A percentile compares a stretch with the other conserved stretches of the same genome.
Evolutionary conservation across 2,113 vertebrate species (phyloP).

Genomic region (Xenus cinereus): DNA sequence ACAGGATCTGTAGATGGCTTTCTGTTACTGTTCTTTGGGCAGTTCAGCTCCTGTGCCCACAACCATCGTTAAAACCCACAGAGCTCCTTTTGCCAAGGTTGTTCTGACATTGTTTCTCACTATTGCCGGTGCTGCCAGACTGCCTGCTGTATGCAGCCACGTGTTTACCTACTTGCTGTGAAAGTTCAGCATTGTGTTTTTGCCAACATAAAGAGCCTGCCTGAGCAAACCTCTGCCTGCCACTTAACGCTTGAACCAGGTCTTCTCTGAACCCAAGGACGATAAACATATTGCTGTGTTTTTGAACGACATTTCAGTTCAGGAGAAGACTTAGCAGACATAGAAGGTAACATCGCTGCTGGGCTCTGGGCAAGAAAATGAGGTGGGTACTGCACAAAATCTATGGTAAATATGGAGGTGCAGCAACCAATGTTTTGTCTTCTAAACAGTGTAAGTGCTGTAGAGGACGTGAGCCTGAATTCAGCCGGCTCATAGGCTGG

Average conservation of each 20-base stretch:
- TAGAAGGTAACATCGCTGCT: not conserved
- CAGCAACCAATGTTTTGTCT: not conserved
- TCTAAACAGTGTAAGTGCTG: not conserved
- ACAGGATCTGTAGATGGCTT: not conserved
- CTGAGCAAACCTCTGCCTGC: not conserved
- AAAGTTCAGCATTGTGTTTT: not conserved
- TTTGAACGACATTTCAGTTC: not conserved
- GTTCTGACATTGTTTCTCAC: not conserved
- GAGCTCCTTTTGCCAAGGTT: constrained; percentile 8
- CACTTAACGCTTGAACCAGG: not conserved
- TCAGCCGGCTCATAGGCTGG: not conserved
- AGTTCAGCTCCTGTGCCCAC: not conserved
- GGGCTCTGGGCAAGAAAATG: constrained; percentile 23
- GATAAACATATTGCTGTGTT: not conserved
- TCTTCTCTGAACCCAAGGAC: not conserved
- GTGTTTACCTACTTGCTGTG: not conserved
- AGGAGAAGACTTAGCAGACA: not conserved
- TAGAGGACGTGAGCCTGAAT: not conserved
- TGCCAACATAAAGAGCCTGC: not conserved
- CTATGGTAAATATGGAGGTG: not conserved
- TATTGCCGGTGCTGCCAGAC: not conserved
- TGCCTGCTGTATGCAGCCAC: not conserved
- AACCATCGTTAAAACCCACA: not conserved
- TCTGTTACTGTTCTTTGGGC: not conserved
- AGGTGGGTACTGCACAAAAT: not conserved